Evolutionary conservation across 1,140 invertebrate genomes (phyloP).

Genomic region (Cydia amplana): DNA sequence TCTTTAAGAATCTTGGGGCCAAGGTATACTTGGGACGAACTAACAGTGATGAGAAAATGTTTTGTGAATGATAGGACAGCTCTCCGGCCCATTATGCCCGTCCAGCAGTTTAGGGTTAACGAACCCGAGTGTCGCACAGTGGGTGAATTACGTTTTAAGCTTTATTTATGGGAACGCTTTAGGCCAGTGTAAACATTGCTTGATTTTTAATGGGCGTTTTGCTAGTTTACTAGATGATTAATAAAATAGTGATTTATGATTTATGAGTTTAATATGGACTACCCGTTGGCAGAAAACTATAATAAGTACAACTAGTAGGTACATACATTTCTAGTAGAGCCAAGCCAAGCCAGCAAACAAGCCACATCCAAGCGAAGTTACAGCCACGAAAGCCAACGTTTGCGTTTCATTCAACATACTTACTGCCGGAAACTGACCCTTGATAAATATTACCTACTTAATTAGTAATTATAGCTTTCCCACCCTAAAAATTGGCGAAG

Average conservation of each 20-base stretch:
- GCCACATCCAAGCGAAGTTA: no score
- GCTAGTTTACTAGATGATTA: constrained; percentile 9
- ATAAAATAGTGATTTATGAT: constrained; percentile 10
- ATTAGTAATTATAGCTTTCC: not conserved
- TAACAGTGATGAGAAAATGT: not conserved
- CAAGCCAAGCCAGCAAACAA: no score
- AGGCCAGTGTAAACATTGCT: constrained; percentile 19
- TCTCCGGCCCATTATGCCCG: constrained; percentile 29
- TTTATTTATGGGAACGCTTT: constrained; percentile 32
- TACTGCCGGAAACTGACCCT: no score
- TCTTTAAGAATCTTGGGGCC: not conserved
- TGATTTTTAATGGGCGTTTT: constrained; percentile 24
- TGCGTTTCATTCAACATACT: no score
- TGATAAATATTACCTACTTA: no score
- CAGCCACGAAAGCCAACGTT: no score
- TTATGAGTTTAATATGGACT: not conserved
- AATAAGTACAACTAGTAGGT: not conserved
- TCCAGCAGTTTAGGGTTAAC: constrained; percentile 32
- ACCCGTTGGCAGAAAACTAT: no score
- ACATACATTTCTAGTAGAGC: no score
- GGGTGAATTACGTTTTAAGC: constrained; percentile 31
- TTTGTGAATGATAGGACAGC: constrained; percentile 11
- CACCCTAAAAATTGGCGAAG: not conserved
- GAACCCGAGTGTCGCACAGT: constrained; percentile 27
- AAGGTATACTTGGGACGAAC: not conserved